Evolutionary conservation across 2,888 invertebrate genomes (phyloP), one percentile per base, ranked within the genome.

Genomic region (Phengaris arion): DNA sequence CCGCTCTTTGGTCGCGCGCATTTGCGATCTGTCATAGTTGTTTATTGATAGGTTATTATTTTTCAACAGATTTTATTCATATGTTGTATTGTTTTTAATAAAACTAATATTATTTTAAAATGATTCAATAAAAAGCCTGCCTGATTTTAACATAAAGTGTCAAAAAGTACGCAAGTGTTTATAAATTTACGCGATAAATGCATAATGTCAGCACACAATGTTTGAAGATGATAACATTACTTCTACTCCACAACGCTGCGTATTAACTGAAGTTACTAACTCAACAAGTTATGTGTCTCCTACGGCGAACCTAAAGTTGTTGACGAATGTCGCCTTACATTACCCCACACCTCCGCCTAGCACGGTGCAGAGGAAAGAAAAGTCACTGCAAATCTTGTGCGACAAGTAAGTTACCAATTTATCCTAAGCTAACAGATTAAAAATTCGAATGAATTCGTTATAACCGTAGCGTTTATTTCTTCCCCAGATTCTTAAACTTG

Each of bases 231-330:
- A 90, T 83, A 90, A 90, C 89, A 89, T 92, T 85, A 88, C 87
- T 85, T 90, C 87, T 85, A 94, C 94, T 82, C 94, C 94, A 77
- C 94, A 94, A 87, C 91, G 94, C 79, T 92, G 87, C 84, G 94
- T 94, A 77, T 90, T 95, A 75, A 91, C 93, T 75, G 94, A 94
- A 87, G 91, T 95, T 74, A 94, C 94, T 68, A 94, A 94, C 83
- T 89, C 94, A 13, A 86, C 91, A 52, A 89, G 87, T 78, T 94
- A 94, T 81, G 93, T 95, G 22, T 96, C 96, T 35, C 96, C 96
- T 45, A 96, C 94, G 76, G 95, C 95, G 79, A 96, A 96, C 88
- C 91, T 96, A 73, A 95, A 95, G 87, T 88, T 96, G 81, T 87
- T 96, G 78, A 95, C 95, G 8, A 95, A 94, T 88, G 95, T 96